Evolutionary conservation across 2,797 vertebrate species (phyloP).

Genomic region (Neomorphus geoffroyi): DNA sequence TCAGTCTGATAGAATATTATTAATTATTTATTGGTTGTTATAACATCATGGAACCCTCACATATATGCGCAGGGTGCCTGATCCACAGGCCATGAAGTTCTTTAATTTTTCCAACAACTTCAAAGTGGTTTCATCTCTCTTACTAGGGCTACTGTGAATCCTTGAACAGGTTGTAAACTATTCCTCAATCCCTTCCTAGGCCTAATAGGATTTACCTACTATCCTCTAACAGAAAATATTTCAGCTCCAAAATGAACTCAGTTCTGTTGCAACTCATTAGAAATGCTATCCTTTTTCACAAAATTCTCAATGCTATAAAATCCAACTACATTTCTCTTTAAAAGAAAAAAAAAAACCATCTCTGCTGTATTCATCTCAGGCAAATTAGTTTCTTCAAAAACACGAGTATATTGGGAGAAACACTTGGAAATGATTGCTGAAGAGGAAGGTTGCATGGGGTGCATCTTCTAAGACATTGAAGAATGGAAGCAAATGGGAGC

Average conservation of each 20-base stretch:
- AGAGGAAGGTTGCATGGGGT: conserved; percentile 63
- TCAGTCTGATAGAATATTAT: background rate
- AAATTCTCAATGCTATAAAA: conserved; percentile 33
- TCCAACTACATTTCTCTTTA: background rate
- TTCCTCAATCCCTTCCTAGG: background rate
- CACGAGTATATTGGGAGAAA: conserved; percentile 56
- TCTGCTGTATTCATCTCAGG: conserved; percentile 37
- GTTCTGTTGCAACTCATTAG: background rate
- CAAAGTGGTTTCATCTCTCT: background rate
- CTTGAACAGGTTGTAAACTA: background rate
- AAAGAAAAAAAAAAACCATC: background rate
- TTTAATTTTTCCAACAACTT: background rate
- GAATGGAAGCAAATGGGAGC: conserved; percentile 86
- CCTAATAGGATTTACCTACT: background rate
- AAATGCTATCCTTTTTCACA: background rate
- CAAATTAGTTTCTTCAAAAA: conserved; percentile 74
- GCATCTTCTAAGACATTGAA: conserved; percentile 89
- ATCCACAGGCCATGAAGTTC: background rate
- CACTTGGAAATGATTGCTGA: conserved; percentile 76
- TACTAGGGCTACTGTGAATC: background rate
- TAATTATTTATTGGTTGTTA: background rate
- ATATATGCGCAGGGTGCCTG: background rate
- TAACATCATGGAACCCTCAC: background rate
- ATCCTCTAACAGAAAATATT: background rate
- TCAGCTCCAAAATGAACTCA: background rate